Evolutionary conservation across 2,113 vertebrate genomes (phyloP), one percentile per base, ranked within the genome.

Genomic region (Entomyzon cyanotis): DNA sequence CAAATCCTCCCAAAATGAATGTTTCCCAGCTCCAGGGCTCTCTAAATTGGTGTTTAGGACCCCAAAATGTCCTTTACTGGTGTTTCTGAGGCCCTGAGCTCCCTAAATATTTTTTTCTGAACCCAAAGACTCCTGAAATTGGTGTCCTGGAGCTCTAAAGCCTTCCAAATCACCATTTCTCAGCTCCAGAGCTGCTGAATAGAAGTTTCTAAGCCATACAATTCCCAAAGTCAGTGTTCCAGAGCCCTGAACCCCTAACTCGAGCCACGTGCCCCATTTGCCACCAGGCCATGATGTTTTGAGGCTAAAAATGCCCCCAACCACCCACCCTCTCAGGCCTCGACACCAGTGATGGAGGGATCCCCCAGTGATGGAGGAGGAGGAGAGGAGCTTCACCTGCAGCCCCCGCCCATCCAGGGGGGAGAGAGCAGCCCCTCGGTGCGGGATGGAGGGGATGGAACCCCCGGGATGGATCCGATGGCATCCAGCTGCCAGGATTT

Each of bases 351-450:
- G 16, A 50, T 41, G 58, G 75, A 63, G 46, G 22, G 5, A 23
- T 41, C 35, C 5, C 30, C 59, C 59, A 27, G 59, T 67, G 64
- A 25, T 3, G 17, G 23, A 5, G 17, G 20, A 4, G 46, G 35
- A 23, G 11, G 16, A 6, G 35, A 27, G 18, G 75, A 41, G 4
- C 23, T 27, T 33, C 17, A 3, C 13, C 30, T 5, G 9, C 22
- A 12, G 35, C 46, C 35, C 15, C 35, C 1, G 7, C 7, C 56
- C 21, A 11, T 30, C 22, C 24, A 5, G 21, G n/a, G n/a, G 73
- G 35, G 22, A 1, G 5, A 49, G 11, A 9, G 58, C 4, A 1
- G 30, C 4, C 17, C 35, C 58, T 27, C 7, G 3, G 27, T 5
- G 1, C 4, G 10, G 15, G 28, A 27, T 5, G 56, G 39, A 41